These are phyloP conservation scores for Ascaphus truei DNA, from an alignment of 2,113 vertebrate species.

Conservation along the genomic window DNA sequence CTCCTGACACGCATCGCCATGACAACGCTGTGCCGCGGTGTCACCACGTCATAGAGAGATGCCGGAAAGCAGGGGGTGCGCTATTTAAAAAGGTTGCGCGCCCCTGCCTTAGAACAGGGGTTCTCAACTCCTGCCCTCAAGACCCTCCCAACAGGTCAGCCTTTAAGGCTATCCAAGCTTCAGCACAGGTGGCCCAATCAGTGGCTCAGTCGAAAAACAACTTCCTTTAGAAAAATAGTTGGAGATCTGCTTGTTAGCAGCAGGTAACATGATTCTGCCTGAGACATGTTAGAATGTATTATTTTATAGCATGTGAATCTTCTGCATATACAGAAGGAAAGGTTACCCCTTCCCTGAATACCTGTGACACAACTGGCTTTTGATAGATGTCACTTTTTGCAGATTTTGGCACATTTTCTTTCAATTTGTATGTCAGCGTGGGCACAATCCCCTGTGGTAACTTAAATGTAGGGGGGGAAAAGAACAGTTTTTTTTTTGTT, in stretches of 20 bases:
- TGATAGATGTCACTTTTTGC: conserved; percentile 23
- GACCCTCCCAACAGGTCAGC: too few relatives aligned
- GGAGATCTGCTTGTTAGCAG: not conserved
- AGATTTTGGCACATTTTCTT: conserved; percentile 27
- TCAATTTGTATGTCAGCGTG: conserved; percentile 28
- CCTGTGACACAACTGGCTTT: conserved; percentile 5
- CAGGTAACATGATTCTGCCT: conserved; percentile 4
- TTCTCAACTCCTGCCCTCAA: too few relatives aligned
- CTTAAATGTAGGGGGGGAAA: conserved; percentile 41
- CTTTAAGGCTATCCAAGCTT: too few relatives aligned
- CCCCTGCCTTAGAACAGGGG: too few relatives aligned
- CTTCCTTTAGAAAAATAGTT: not conserved
- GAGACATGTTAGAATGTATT: not conserved
- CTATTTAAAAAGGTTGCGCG: too few relatives aligned
- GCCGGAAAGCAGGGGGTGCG: too few relatives aligned
- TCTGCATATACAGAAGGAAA: conserved; percentile 9
- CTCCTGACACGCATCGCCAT: too few relatives aligned
- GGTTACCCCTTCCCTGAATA: not conserved
- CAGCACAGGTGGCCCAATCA: too few relatives aligned
- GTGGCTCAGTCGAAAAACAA: too few relatives aligned
- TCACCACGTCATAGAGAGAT: too few relatives aligned
- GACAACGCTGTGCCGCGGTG: too few relatives aligned
- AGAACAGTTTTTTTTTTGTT: conserved; percentile 44
- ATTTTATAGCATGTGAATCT: not conserved
- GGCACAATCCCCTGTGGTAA: conserved; percentile 46